Conservation (phyloP, 2,888 invertebrate species). For the Endomychus coccineus region DNA sequence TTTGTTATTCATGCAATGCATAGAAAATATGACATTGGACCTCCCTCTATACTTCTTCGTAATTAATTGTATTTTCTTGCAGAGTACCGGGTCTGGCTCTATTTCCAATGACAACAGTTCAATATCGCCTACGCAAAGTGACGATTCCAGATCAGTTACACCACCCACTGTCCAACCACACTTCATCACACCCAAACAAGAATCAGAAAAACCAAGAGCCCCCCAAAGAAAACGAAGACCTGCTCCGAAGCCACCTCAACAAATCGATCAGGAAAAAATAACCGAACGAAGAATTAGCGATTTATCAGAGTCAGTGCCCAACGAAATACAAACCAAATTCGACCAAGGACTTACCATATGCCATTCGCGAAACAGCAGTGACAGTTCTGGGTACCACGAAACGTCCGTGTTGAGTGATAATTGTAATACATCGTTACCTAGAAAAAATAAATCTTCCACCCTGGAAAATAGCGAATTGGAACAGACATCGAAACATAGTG, state of each 20-base stretch:
- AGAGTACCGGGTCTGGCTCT: conserved; percentile 42
- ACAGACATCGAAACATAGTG: conserved; percentile 26
- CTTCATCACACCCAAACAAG: conserved; percentile 32
- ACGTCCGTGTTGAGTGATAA: conserved; percentile 58
- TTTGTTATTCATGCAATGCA: too few relatives aligned
- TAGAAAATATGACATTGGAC: too few relatives aligned
- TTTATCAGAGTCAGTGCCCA: conserved; percentile 25
- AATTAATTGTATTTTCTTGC: conserved; percentile 22
- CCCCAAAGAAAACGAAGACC: conserved; percentile 51
- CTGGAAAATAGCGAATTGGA: conserved; percentile 29
- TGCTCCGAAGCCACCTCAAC: conserved; percentile 51
- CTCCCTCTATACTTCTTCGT: too few relatives aligned
- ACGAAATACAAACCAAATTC: conserved; percentile 25
- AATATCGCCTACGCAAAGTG: conserved; percentile 55
- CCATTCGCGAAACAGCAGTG: conserved; percentile 65
- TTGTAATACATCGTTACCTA: conserved; percentile 41
- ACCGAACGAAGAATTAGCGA: conserved; percentile 15
- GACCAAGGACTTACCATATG: conserved; percentile 47
- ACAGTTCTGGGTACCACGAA: conserved; percentile 67
- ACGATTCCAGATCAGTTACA: conserved; percentile 47
- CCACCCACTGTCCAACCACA: conserved; percentile 37
- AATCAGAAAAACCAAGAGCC: conserved; percentile 43
- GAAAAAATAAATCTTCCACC: conserved; percentile 34
- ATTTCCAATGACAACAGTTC: conserved; percentile 42
- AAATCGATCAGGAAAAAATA: conserved; percentile 11